Evolutionary conservation across 2,888 invertebrate species (phyloP), one percentile per base, ranked within the genome.

Genomic region (Ernsta delagoae): DNA sequence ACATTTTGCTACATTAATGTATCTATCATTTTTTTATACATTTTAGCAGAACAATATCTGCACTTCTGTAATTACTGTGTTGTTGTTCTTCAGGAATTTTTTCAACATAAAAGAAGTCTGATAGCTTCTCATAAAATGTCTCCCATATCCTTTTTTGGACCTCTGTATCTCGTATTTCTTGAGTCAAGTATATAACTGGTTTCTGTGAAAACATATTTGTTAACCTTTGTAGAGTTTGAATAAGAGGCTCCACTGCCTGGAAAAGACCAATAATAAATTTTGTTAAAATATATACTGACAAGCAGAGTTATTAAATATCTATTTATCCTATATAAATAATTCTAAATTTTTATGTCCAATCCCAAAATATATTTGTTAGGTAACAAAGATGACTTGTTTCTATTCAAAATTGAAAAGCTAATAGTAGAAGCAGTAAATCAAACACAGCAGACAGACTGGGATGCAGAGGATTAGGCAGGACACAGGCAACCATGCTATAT

Each of bases 91-190:
- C 83, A 53, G 95, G 94, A 70, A 96, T 92, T 77, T 91, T 83
- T 66, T 87, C 87, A n/a, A 91, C 78, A 74, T 80, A 72, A 78
- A 90, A 92, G 70, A 73, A 74, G 36, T 87, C 83, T 59, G 71
- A 72, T 6, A 92, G 72, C 72, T 88, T 88, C 60, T 88, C 84
- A 81, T 85, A 86, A 77, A 93, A 93, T 41, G 75, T 76, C 65
- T 79, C 79, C 93, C 92, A 93, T 8, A 90, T 72, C 65, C 77
- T 79, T 75, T 84, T 89, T 72, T 90, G 88, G 69, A 94, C 89
- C 50, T 95, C 95, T 9, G 95, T 93, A 73, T 96, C 95, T 77
- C 96, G 89, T 74, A 96, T 84, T 86, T 97, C 96, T 89, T 96
- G 96, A 70, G 95, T 94, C 72, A 96, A 86, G 73, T 96, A 91